Conservation (phyloP, 2,888 invertebrate genomes). For the Leucophenga maculata region DNA sequence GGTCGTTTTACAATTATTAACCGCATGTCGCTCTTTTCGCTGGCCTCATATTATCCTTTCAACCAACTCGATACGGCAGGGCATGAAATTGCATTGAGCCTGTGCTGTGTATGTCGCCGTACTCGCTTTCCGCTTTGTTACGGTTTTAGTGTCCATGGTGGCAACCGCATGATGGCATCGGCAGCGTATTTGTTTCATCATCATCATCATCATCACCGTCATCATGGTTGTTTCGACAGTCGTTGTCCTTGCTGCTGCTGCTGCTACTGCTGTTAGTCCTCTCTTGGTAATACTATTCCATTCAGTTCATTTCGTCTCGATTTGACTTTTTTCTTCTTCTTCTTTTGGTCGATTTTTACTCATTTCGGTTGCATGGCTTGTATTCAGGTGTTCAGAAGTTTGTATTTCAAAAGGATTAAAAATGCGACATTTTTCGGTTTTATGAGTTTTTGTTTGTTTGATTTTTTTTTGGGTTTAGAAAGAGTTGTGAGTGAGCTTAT, state of each 20-base stretch:
- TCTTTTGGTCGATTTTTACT: conserved; percentile 23
- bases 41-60: not conserved
- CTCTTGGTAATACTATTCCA: too few relatives aligned
- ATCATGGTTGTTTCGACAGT: not conserved
- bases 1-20: conserved; percentile 56
- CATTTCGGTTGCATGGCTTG: not conserved
- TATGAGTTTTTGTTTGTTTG: not conserved
- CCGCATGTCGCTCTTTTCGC: conserved; percentile 46
- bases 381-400: conserved; percentile 33
- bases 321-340: conserved; percentile 38
- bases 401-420: conserved; percentile 22
- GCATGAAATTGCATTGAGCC: too few relatives aligned
- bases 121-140: too few relatives aligned
- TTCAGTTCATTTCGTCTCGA: not conserved
- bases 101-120: too few relatives aligned
- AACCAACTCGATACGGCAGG: not conserved
- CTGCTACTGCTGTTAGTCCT: conserved; percentile 32
- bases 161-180: not conserved
- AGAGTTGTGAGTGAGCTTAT: not conserved
- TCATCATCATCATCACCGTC: not conserved
- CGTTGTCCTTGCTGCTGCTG: conserved; percentile 34
- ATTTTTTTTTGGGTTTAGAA: not conserved
- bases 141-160: too few relatives aligned
- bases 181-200: not conserved
- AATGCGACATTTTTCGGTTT: not conserved